Evolutionary conservation across 2,888 invertebrate genomes (phyloP), one percentile per base, ranked within the genome.

Genomic region (Amphimallon solstitiale): DNA sequence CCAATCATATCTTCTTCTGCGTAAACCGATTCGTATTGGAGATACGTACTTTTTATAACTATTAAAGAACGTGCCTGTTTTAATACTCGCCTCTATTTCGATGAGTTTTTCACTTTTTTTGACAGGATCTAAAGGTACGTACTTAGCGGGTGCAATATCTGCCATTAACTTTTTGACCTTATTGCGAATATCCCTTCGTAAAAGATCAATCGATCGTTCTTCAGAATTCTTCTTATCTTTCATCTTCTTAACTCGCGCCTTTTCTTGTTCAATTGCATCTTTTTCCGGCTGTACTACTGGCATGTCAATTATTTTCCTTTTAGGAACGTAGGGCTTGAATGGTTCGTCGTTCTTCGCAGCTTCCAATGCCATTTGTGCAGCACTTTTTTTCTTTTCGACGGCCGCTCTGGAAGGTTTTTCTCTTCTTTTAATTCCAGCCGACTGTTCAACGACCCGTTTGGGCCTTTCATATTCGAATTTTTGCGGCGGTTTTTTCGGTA

Each of bases 81-180:
- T 80, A 52, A 82, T 82, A 67, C 75, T 80, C 38, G 75, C 75
- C 71, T 82, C 82, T 35, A 77, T 69, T 63, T 82, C 81, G 38
- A 75, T 74, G 17, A 82, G 71, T 71, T 81, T 82, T 49, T 77
- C 79, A 71, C 82, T 81, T 62, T 82, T 82, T 65, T 69, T 76
- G 15, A 81, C 80, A 34, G 82, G 81, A 49, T 80, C 81, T 48
- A 77, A 65, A 0, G 82, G 81, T 56, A 77, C 74, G 68, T 82
- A 82, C 52, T 79, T 77, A 0, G 78, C 75, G 7, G 74, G 72
- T 0, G 78, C 77, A 54, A 73, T 72, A 45, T 72, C 75, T 2
- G 76, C 76, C 5, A 74, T 51, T 48, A 81, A 56, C 63, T 80
- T 74, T 60, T 77, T 80, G n/a, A 74, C 72, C 66, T 76, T 76